phyloP scores from a whole-genome alignment of 2,888 invertebrate genomes.

The Frankliniella intonsa region DNA sequence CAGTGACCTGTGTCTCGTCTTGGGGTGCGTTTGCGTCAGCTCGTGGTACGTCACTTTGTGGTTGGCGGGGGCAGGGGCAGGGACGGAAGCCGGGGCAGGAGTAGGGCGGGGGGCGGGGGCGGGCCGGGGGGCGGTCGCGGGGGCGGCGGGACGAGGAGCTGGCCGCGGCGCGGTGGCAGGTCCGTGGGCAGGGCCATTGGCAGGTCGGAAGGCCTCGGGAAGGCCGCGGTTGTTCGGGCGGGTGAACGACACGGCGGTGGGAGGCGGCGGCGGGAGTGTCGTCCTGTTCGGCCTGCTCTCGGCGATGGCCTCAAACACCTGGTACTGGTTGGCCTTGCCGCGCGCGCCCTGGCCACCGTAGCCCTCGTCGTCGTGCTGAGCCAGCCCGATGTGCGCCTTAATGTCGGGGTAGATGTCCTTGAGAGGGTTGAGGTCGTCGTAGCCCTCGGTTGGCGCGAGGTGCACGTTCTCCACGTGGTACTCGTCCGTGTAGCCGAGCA shows the following conservation, averaged over 20 bases:
- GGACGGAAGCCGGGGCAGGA: background rate
- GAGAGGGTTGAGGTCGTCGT: slow-evolving; percentile 3
- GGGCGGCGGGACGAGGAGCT: background rate
- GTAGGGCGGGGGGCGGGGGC: background rate
- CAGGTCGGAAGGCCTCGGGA: background rate
- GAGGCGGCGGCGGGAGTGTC: background rate
- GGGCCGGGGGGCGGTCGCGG: background rate
- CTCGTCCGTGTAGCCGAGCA: background rate
- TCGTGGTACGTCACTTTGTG: slow-evolving; percentile 19
- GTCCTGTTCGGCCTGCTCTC: slow-evolving; percentile 32
- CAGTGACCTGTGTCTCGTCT: slow-evolving; percentile 13
- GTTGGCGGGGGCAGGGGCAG: background rate
- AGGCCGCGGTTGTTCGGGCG: background rate
- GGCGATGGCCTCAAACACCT: slow-evolving; percentile 34
- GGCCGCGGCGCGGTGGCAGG: background rate
- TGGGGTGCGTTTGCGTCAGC: slow-evolving; percentile 18
- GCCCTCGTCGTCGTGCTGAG: background rate
- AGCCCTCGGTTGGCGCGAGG: slow-evolving; percentile 13
- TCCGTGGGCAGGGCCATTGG: background rate
- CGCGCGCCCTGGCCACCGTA: too few species aligned
- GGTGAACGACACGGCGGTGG: background rate
- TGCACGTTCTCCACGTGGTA: slow-evolving; percentile 9
- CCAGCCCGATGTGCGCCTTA: slow-evolving; percentile 11
- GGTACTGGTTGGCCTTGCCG: slow-evolving; percentile 30
- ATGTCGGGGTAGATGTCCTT: slow-evolving; percentile 3